Evolutionary conservation across 2,113 vertebrate genomes (phyloP), one percentile per base, ranked within the genome.

Genomic region (Daphoenositta chrysoptera): DNA sequence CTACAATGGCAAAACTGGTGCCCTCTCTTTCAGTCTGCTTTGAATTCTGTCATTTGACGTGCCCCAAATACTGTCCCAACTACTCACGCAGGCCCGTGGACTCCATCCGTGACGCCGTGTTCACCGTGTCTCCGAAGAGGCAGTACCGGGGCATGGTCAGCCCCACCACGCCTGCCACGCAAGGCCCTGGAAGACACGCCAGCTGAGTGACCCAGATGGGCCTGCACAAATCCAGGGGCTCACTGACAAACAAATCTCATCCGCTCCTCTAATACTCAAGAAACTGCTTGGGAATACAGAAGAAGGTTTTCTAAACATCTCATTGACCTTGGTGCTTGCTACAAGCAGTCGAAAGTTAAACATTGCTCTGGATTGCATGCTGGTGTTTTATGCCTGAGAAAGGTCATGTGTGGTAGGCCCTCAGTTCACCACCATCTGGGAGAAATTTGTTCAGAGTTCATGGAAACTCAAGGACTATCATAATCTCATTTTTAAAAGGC

Each of bases 71-170:
- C 18, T 9, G 3, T 10, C 35, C 15, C 37, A 33, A 15, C 35
- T 28, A 98, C 98, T 98, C 94, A 99, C 98, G 98, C 97, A 99
- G 96, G 63, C 99, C 98, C 2, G 99, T 99, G 95, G 99, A 99
- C 98, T 99, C 99, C 98, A 99, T 99, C 66, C 98, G 95, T 33
- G 99, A 99, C 0, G 99, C 98, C 0, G 99, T 99, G 97, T 99
- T 99, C 87, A 99, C 98, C 0, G 99, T 99, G 97, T 99, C 99
- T 79, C 99, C 99, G 20, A 99, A 99, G 94, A 99, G 99, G 98
- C 99, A 99, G 94, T 99, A 99, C 42, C 98, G 98, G n/a, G 99
- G 99, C 99, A 99, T 99, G 22, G 98, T 99, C 60, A 99, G 98
- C 35, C 99, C 99, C 37, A 99, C 98, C 40, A 99, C 98, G 0